Evolutionary conservation across 2,797 vertebrate genomes (phyloP), one percentile per base, ranked within the genome.

Genomic region (Periophthalmus magnuspinnatus): DNA sequence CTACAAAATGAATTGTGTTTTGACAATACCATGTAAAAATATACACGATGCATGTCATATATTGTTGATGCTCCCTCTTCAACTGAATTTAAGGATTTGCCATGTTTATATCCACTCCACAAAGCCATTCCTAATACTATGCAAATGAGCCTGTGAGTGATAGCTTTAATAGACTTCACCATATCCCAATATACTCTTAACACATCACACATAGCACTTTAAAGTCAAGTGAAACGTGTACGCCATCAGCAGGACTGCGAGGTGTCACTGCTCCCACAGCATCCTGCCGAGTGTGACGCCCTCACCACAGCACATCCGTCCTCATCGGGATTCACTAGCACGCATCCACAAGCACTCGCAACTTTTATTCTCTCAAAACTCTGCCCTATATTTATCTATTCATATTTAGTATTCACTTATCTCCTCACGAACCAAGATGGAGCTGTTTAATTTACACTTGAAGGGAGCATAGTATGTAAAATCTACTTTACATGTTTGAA

Each of bases 231-330:
- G 34, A 76, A 87, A 84, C 28, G 6, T 74, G 76, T 69, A 69
- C 78, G 58, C 60, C 65, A 61, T 34, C 75, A 38, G 71, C 72
- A 0, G 58, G 76, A 70, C 41, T 64, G 19, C 59, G 32, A 89
- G 70, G 86, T 88, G 85, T 84, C 38, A 83, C 74, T 68, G 65
- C 65, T 67, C 38, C 64, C 19, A 58, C 70, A 45, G 71, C 73
- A 22, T 77, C 86, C 84, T 55, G 71, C 77, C 57, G 84, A 86
- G 84, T 85, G 86, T 71, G 76, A 90, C 70, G 19, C 68, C 67
- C 71, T 71, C 68, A 64, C 70, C 8, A 14, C 60, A 64, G 70
- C 77, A 79, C 73, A 74, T 71, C 71, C 59, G 57, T 47, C 81
- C 74, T 75, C 76, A 55, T 72, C 76, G 70, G 67, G 69, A 77